These are phyloP conservation scores for Nicator chloris DNA, from an alignment of 2,113 vertebrate species.

Conservation along the genomic window DNA sequence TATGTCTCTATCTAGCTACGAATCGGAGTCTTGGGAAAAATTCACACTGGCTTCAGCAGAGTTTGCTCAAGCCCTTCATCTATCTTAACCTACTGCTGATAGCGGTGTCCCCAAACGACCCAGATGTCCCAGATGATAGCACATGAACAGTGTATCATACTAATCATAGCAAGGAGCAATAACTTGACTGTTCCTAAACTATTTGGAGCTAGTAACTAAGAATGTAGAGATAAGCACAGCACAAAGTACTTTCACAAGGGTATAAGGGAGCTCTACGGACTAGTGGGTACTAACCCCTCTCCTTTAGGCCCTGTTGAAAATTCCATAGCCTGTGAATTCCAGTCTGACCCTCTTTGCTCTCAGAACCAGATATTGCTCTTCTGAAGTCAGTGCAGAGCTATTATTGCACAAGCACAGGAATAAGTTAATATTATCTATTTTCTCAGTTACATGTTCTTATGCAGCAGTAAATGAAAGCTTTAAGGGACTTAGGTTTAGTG, in stretches of 20 bases:
- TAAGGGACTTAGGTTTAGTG: background rate
- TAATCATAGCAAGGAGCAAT: background rate
- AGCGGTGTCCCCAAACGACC: background rate
- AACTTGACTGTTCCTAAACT: background rate
- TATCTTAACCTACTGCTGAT: background rate
- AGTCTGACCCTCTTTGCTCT: background rate
- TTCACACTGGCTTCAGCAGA: background rate
- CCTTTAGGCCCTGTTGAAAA: background rate
- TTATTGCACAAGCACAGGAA: background rate
- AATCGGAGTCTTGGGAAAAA: slow-evolving; percentile 1
- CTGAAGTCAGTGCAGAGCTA: background rate
- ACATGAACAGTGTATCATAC: background rate
- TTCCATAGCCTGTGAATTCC: background rate
- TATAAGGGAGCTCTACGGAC: background rate
- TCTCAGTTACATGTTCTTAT: background rate
- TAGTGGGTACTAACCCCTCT: background rate
- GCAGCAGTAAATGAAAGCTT: background rate
- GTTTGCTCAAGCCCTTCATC: background rate
- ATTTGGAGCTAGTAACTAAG: background rate
- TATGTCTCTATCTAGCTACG: background rate
- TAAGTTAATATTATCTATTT: background rate
- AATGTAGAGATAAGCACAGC: background rate
- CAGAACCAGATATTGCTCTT: background rate
- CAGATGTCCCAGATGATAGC: background rate
- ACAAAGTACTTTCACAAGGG: background rate